Evolutionary conservation across 2,888 invertebrate genomes (phyloP), one percentile per base, ranked within the genome.

Genomic region (Ctena decussata): DNA sequence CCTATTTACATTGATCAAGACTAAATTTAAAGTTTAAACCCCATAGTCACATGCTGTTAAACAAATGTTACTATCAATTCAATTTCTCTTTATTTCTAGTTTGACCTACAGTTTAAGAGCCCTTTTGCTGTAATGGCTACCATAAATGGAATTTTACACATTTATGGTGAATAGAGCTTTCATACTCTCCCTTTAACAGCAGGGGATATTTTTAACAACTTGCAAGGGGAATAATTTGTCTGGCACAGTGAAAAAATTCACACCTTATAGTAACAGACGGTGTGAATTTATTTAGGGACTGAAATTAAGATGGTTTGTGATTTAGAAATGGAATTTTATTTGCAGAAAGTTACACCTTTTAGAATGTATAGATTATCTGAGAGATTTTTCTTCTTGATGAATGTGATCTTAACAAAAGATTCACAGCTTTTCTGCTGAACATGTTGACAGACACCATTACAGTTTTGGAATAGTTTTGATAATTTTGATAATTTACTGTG

Each of bases 81-180:
- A 6, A 18, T 60, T 60, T 60, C 27, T 30, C 15, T 60, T 60
- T 60, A 60, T 60, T 60, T 30, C 30, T 30, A 8, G 21, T 60
- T 60, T 60, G 60, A 27, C 60, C 60, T 60, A 60, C 27, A 27
- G 60, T 60, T 60, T 30, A 35, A 65, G 32, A 30, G 35, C 35
- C 65, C 32, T 65, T 11, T 65, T 21, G 35, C 35, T 3, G 24
- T 8, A 65, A 35, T 65, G 12, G 65, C 21, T 35, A 65, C 65
- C 35, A 65, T 65, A 35, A 65, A 65, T 65, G 65, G 65, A 65
- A 35, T 65, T 35, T 65, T 24, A 30, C 65, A 65, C 65, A 65
- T 65, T 65, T 65, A n/a, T 35, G 24, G 12, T 35, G 35, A 65
- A 65, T 65, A 11, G 18, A 35, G 18, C 8, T 3, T 35, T 35